Base-by-base conservation (phyloP, 2,113 vertebrate genomes). In the Callocephalon fimbriatum region DNA sequence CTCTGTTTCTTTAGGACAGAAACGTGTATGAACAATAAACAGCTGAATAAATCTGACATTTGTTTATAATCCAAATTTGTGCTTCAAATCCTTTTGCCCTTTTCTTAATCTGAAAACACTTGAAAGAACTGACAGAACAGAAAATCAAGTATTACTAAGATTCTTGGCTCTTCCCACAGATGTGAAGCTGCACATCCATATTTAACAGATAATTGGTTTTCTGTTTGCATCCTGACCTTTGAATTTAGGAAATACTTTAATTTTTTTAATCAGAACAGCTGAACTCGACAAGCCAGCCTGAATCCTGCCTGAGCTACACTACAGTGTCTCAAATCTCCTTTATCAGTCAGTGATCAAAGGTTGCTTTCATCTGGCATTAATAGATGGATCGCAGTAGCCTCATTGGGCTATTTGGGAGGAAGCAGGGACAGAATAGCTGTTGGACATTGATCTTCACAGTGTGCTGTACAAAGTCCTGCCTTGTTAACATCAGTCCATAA, bases 11-110 rank as follows among this genome's bases (percentile, higher is more conserved):
- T 81, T 71, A 32, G 51, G 45, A 44, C 9, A 86, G 44, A 84
- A 62, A 59, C 17, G 50, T 38, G 26, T 70, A 35, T 77, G 54
- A 89, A 61, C 35, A 48, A 74, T 70, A 40, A 70, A 71, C 35
- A 86, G 32, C 23, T 88, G 51, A 86, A 84, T 86, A 80, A 80
- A 71, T 94, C 50, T 86, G 72, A 71, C 38, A 74, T 90, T 88
- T 95, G 68, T 88, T 88, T 77, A 85, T 63, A 92, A 93, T 66
- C 37, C 51, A 84, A 48, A 94, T 88, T 61, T 48, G 7, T 94
- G 32, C 56, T 88, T 86, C 19, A 86, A 95, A 92, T 71, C 37
- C 38, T 86, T 92, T 88, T 80, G 54, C 35, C 58, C 50, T 51
- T 93, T 83, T 59, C 54, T 59, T 88, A 68, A 78, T 88, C 79